phyloP scores from a whole-genome alignment of 2,113 vertebrate genomes.

The Lepidothrix coronata region DNA sequence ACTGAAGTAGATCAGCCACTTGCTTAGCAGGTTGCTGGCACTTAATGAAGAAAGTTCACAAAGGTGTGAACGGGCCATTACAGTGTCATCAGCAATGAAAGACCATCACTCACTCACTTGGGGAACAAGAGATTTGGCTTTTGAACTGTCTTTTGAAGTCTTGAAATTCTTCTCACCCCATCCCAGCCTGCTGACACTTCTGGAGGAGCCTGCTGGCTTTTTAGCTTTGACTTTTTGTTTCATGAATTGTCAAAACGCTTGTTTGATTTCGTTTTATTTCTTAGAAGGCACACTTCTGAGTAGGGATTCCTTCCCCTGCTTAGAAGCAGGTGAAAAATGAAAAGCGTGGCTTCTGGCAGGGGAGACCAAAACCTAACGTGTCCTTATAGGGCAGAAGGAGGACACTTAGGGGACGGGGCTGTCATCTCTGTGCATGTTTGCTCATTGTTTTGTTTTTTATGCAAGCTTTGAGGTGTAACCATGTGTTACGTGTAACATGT shows the following conservation, averaged over 20 bases:
- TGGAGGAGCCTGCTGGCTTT: background rate
- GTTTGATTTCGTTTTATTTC: background rate
- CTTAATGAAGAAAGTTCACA: slow-evolving; percentile 12
- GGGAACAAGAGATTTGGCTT: background rate
- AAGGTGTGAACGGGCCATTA: slow-evolving; percentile 17
- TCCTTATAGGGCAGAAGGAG: background rate
- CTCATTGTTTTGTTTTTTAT: background rate
- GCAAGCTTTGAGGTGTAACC: background rate
- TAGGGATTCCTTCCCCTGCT: background rate
- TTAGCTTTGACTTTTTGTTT: background rate
- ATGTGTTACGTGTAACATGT: accelerated
- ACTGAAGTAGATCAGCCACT: slow-evolving; percentile 14
- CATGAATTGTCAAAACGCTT: background rate
- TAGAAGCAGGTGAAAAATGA: background rate
- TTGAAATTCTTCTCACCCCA: background rate
- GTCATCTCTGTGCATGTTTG: background rate
- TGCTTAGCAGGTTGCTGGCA: background rate
- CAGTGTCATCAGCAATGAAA: background rate
- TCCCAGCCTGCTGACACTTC: background rate
- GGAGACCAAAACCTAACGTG: accelerated
- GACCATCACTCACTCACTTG: background rate
- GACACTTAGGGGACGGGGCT: background rate
- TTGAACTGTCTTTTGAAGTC: background rate
- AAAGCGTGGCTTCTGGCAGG: background rate
- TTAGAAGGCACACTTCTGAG: background rate